A percentile compares a stretch with the other conserved stretches of the same genome.
phyloP scores from a whole-genome alignment of 2,113 vertebrate genomes.

The Tragelaphus imberbis region DNA sequence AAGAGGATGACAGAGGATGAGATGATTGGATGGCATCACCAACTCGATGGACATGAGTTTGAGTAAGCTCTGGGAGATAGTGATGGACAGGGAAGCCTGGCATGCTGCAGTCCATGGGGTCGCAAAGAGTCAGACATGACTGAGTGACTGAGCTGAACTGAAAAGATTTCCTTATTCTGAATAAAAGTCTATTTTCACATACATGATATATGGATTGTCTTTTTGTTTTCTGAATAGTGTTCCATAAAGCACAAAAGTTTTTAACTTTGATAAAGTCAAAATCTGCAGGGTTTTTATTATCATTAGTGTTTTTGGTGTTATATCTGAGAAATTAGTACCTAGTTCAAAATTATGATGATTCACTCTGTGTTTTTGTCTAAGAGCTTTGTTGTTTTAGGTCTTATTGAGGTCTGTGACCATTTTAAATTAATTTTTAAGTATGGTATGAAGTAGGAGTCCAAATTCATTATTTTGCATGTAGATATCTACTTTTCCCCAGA shows the following conservation, averaged over 20 bases:
- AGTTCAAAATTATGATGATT: background rate
- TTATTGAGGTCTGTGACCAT: background rate
- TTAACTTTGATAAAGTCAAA: background rate
- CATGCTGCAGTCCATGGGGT: fast-evolving
- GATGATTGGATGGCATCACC: background rate
- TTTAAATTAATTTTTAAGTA: background rate
- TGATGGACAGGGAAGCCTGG: background rate
- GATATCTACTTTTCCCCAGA: background rate
- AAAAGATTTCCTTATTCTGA: background rate
- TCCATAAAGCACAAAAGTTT: background rate
- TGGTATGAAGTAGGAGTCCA: background rate
- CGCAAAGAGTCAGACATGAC: fast-evolving
- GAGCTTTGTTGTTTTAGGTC: background rate
- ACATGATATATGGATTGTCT: background rate
- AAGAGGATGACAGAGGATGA: background rate
- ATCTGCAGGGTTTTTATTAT: background rate
- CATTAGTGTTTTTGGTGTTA: background rate
- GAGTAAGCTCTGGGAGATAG: background rate
- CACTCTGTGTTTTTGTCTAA: background rate
- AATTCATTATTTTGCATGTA: background rate
- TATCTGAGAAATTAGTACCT: background rate
- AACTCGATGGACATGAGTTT: background rate
- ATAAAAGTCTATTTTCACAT: background rate
- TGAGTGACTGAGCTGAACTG: background rate
- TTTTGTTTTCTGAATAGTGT: background rate